Evolutionary conservation across 2,888 invertebrate species (phyloP).

Genomic region (Cinara cedri): DNA sequence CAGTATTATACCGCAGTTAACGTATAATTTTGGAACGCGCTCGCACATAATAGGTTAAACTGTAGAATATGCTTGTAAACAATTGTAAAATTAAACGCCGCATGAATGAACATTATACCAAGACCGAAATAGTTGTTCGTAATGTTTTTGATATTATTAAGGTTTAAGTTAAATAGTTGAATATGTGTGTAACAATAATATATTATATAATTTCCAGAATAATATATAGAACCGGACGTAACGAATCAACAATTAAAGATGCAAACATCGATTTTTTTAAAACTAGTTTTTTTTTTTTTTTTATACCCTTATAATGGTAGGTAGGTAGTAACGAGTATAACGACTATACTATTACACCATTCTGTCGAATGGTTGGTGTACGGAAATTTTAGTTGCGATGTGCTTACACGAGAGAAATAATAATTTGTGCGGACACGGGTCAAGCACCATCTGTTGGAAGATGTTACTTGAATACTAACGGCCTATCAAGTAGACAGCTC

Average conservation of each 20-base stretch:
- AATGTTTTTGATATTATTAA: background rate
- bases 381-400: slow-evolving; percentile 13
- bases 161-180: too few relatives aligned
- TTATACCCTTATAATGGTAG: background rate
- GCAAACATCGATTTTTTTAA: too few relatives aligned
- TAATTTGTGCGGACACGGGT: slow-evolving; percentile 41
- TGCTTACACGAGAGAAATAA: slow-evolving; percentile 33
- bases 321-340: background rate
- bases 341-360: background rate
- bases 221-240: background rate
- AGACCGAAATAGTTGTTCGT: background rate
- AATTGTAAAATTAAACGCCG: slow-evolving; percentile 4
- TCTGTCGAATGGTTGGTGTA: background rate
- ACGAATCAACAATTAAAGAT: background rate
- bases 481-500: slow-evolving; percentile 27
- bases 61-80: background rate
- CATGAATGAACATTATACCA: background rate
- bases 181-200: background rate
- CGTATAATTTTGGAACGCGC: background rate
- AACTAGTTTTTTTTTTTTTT: too few relatives aligned
- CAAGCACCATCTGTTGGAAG: slow-evolving; percentile 47
- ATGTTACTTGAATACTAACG: slow-evolving; percentile 46
- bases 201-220: too few relatives aligned
- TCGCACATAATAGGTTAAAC: background rate
- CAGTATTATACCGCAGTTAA: background rate